Evolutionary conservation across 2,888 invertebrate species (phyloP).

Genomic region (Papilio protenor): DNA sequence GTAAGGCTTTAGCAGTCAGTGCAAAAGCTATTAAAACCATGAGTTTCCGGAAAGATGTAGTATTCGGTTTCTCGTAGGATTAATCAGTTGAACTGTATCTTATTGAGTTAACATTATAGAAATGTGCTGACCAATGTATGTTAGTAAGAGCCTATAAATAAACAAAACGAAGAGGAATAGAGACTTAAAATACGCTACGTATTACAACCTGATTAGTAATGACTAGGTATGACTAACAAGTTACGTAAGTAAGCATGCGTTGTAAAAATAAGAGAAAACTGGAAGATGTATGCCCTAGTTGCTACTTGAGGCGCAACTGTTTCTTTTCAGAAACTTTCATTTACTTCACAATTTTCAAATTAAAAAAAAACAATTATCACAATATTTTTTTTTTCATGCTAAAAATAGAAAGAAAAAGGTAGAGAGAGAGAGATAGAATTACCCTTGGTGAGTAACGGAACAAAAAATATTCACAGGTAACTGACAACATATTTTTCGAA

Average conservation of each 20-base stretch:
- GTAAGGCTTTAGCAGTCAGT: background rate
- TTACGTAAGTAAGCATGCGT: background rate
- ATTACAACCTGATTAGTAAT: background rate
- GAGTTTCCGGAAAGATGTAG: background rate
- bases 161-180: background rate
- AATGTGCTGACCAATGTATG: background rate
- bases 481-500: background rate
- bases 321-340: background rate
- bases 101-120: background rate
- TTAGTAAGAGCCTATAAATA: too few relatives aligned
- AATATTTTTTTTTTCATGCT: background rate
- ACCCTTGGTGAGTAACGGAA: background rate
- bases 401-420: too few relatives aligned
- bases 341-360: too few relatives aligned
- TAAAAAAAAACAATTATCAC: too few relatives aligned
- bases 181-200: background rate
- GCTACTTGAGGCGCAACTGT: background rate
- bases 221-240: background rate
- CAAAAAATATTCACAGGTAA: background rate
- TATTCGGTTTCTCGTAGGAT: background rate
- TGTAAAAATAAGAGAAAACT: slow-evolving; percentile 24
- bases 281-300: slow-evolving; percentile 14
- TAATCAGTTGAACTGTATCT: background rate
- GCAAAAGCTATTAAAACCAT: background rate
- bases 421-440: too few relatives aligned